phyloP scores from a whole-genome alignment of 1,140 invertebrate species.

The Sycobia sp. region DNA sequence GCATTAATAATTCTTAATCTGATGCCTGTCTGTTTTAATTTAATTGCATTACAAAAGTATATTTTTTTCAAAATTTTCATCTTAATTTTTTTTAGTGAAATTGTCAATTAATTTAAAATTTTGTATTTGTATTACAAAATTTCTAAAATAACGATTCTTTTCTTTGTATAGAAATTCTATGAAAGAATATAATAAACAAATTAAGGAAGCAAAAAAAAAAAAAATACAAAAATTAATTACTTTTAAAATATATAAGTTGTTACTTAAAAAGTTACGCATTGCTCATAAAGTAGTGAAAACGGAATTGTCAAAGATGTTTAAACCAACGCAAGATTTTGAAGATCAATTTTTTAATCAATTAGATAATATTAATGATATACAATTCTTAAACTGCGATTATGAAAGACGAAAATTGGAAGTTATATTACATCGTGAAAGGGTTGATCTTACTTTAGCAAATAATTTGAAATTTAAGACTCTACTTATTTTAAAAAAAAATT shows the following conservation, averaged over 20 bases:
- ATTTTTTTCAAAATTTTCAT: too few relatives aligned
- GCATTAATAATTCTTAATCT: too few relatives aligned
- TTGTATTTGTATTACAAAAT: neutral
- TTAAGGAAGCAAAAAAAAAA: neutral
- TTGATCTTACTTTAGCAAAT: slow-evolving; percentile 32
- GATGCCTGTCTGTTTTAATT: too few relatives aligned
- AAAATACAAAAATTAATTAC: slow-evolving; percentile 26
- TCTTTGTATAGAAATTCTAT: neutral
- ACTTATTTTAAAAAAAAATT: slow-evolving; percentile 31
- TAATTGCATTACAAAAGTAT: too few relatives aligned
- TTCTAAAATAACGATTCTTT: neutral
- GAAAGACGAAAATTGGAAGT: slow-evolving; percentile 34
- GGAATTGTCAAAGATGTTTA: slow-evolving; percentile 17
- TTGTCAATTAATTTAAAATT: neutral
- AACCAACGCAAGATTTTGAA: neutral
- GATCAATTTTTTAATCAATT: slow-evolving; percentile 18
- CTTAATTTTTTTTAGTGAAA: too few relatives aligned
- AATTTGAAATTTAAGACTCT: slow-evolving; percentile 25
- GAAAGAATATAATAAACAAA: neutral
- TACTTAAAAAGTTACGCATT: slow-evolving; percentile 27
- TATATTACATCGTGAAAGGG: slow-evolving; percentile 40
- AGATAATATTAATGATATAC: slow-evolving; percentile 20
- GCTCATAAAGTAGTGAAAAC: slow-evolving; percentile 10
- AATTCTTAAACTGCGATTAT: neutral
- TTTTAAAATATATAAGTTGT: slow-evolving; percentile 35